phyloP scores from a whole-genome alignment of 2,888 invertebrate species.

The Dendrolimus pini region DNA sequence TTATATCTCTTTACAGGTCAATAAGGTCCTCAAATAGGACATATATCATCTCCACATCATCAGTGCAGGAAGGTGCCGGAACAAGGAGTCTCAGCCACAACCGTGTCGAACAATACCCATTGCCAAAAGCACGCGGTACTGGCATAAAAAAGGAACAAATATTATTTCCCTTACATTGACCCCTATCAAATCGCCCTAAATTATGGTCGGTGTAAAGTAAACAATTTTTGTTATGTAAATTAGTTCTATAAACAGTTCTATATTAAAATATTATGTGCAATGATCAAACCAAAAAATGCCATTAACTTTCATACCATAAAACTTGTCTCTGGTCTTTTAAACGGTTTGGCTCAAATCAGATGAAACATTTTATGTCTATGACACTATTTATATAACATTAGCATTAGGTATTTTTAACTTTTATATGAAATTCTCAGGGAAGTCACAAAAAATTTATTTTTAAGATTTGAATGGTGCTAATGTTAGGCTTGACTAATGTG shows the following conservation, averaged over 20 bases:
- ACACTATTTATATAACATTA: constrained; percentile 67
- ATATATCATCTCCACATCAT: constrained; percentile 33
- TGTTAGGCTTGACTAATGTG: constrained; percentile 73
- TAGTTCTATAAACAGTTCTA: constrained; percentile 59
- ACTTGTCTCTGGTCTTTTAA: constrained; percentile 47
- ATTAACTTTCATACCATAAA: constrained; percentile 63
- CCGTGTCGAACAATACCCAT: constrained; percentile 16
- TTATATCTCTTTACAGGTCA: too few species aligned
- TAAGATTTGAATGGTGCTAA: constrained; percentile 74
- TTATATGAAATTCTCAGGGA: constrained; percentile 72
- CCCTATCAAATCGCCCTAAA: constrained; percentile 50
- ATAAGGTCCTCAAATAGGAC: constrained; percentile 22
- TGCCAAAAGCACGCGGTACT: constrained; percentile 17
- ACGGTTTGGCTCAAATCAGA: constrained; percentile 72
- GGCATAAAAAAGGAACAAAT: constrained; percentile 28
- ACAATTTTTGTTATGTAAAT: constrained; percentile 51
- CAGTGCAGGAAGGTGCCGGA: constrained; percentile 28
- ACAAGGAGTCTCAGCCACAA: constrained; percentile 22
- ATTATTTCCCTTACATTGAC: constrained; percentile 61
- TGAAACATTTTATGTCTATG: constrained; percentile 60
- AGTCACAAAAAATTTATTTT: constrained; percentile 73
- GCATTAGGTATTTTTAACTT: constrained; percentile 75
- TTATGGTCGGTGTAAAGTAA: constrained; percentile 49
- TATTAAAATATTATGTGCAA: constrained; percentile 66
- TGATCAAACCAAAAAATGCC: constrained; percentile 74